Evolutionary conservation across 2,113 vertebrate species (phyloP), one percentile per base, ranked within the genome.

Genomic region (Astur gentilis): DNA sequence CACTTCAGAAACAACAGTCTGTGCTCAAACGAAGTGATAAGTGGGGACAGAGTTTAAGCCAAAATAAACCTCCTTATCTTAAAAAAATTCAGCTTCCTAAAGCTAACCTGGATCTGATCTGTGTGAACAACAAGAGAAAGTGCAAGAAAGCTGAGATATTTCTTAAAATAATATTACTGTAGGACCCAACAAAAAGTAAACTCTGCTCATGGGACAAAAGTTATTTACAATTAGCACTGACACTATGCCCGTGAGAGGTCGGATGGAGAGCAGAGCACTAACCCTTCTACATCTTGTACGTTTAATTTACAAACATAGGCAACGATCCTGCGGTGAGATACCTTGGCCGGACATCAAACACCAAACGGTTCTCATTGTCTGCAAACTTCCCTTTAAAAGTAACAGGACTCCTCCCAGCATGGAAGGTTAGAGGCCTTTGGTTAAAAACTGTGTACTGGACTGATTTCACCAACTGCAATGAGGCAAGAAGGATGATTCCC

Each of bases 41-140:
- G 71, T 83, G 57, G 81, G 83, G 78, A 94, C 61, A 95, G 11
- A 77, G 78, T 94, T 70, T 38, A 69, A 87, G 95, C 96, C 96
- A 96, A 96, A 95, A 95, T 61, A 95, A 97, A 95, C 70, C 69
- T 76, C 44, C 58, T 92, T 97, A 96, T 97, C 92, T 96, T 86
- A 84, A 94, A 97, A 93, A 90, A 93, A 92, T 52, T 89, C 91
- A 75, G 83, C 81, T 96, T 93, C 84, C 89, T 95, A 84, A 90
- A 90, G 69, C 77, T 89, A 95, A 93, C 90, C 87, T 94, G 85
- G 69, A 89, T 92, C 73, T 87, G 77, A 94, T 89, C 89, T 85
- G 73, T 85, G 93, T 90, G 95, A 97, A 95, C 81, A 91, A 42
- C 44, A 82, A 70, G 87, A 94, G 87, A 96, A 95, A 96, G 80